These are phyloP conservation scores for Anguilla marmorata DNA, from an alignment of 2,797 vertebrate species.

Conservation along the genomic window DNA sequence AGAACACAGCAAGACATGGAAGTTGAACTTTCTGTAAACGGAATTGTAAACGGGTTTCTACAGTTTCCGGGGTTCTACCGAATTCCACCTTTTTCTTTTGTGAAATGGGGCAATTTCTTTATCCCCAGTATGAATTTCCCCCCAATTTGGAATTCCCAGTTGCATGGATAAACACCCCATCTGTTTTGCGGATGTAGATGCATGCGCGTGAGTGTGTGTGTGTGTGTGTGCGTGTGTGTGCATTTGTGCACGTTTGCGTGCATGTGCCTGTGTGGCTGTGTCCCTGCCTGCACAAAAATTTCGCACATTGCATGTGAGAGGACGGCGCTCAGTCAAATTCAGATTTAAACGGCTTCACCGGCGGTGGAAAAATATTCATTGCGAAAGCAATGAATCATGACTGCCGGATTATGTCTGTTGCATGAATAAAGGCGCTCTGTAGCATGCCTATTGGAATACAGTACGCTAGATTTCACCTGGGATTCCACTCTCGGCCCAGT, in stretches of 20 bases:
- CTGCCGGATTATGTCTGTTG: background rate
- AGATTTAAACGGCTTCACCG: background rate
- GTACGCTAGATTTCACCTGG: background rate
- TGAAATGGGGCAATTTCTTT: background rate
- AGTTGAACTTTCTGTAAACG: background rate
- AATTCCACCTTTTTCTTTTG: background rate
- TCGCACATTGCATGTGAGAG: background rate
- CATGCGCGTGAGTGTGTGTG: background rate
- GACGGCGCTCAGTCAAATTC: background rate
- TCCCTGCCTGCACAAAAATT: background rate
- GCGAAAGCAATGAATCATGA: background rate
- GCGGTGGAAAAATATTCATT: slow-evolving; percentile 7
- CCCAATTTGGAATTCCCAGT: background rate
- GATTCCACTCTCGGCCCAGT: background rate
- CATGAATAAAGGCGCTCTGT: background rate
- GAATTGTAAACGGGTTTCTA: background rate
- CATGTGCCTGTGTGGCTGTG: background rate
- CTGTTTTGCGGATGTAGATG: background rate
- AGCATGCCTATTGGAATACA: background rate
- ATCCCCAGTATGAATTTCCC: background rate
- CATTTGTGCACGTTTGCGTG: background rate
- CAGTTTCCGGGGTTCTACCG: background rate
- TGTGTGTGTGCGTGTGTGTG: slow-evolving; percentile 21
- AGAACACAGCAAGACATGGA: background rate
- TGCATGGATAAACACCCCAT: background rate